phyloP scores from a whole-genome alignment of 2,888 invertebrate genomes.

The Nymphalis polychloros region DNA sequence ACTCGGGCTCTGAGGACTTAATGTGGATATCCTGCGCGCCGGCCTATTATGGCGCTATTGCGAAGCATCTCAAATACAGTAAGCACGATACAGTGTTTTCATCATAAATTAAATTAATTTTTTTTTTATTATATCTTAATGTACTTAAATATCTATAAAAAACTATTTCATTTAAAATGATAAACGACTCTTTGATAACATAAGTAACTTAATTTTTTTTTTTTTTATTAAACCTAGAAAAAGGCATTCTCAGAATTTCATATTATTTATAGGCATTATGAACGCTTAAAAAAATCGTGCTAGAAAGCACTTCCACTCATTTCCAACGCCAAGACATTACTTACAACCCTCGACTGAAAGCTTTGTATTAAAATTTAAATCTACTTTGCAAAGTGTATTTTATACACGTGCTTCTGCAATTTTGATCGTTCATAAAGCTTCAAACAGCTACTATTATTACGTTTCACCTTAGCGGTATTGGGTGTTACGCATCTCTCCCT shows the following conservation, averaged over 20 bases:
- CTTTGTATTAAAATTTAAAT: constrained; percentile 82
- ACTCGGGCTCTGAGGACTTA: constrained; percentile 56
- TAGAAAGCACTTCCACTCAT: constrained; percentile 61
- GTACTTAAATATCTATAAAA: too few species aligned
- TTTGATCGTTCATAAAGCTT: constrained; percentile 81
- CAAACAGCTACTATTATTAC: constrained; percentile 78
- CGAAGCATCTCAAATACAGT: background rate
- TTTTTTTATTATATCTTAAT: too few species aligned
- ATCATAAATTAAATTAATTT: too few species aligned
- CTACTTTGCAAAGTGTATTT: constrained; percentile 82
- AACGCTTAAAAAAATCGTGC: constrained; percentile 28
- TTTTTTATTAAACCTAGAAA: constrained; percentile 1
- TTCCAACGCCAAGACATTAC: constrained; percentile 76
- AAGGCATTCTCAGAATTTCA: background rate
- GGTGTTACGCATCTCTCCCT: constrained; percentile 70
- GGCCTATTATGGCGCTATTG: background rate
- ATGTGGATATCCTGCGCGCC: constrained; percentile 59
- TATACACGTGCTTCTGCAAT: constrained; percentile 81
- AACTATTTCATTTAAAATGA: too few species aligned
- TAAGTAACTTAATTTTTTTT: too few species aligned
- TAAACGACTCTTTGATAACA: too few species aligned
- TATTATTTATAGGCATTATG: constrained; percentile 17
- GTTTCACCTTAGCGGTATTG: constrained; percentile 76
- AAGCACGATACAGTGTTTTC: background rate
- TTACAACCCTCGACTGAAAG: constrained; percentile 78